These are phyloP conservation scores for Perithous albicinctus DNA, from an alignment of 2,888 invertebrate genomes.

Conservation along the genomic window DNA sequence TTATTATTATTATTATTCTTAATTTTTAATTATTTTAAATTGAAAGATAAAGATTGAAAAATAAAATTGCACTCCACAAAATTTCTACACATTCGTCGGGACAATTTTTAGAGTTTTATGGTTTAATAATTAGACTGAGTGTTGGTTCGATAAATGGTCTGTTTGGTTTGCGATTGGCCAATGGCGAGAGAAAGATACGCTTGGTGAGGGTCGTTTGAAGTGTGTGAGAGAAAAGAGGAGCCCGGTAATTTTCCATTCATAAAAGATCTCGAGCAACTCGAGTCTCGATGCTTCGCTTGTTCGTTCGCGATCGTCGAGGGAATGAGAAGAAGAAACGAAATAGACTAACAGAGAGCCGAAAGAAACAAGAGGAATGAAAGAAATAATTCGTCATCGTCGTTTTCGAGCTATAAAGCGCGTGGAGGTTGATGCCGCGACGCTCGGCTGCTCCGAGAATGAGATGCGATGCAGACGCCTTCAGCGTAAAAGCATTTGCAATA, in stretches of 20 bases:
- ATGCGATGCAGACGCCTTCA: constrained; percentile 39
- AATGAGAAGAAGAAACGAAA: constrained; percentile 5
- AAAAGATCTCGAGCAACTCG: constrained; percentile 44
- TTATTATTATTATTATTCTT: too few species aligned
- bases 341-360: constrained; percentile 14
- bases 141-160: constrained; percentile 8
- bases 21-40: too few species aligned
- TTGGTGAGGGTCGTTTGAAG: constrained; percentile 38
- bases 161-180: constrained; percentile 5
- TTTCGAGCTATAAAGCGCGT: constrained; percentile 21
- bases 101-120: background rate
- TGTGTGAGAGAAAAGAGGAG: constrained; percentile 23
- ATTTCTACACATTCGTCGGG: too few species aligned
- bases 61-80: background rate
- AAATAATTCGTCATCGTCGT: constrained; percentile 3
- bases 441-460: constrained; percentile 45
- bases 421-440: constrained; percentile 26
- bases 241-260: constrained; percentile 62
- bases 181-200: constrained; percentile 7
- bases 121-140: background rate
- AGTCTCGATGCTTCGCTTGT: constrained; percentile 20
- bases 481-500: too few species aligned
- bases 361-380: constrained; percentile 15
- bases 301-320: constrained; percentile 17
- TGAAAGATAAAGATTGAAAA: too few species aligned